phyloP scores from a whole-genome alignment of 2,113 vertebrate species.

The Cephalopterus ornatus region DNA sequence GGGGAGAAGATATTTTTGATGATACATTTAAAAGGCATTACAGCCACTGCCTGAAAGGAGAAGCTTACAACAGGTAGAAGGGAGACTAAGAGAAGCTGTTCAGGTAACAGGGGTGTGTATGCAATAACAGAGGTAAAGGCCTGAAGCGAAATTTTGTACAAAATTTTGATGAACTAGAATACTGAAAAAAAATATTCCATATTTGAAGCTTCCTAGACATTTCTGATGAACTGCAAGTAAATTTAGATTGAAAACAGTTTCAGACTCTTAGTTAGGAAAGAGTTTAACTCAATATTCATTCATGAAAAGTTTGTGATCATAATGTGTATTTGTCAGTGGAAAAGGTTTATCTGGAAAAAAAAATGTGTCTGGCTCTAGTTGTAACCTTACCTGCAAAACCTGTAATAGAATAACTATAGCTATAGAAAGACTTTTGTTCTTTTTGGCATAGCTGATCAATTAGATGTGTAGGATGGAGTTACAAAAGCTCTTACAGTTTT shows the following conservation, averaged over 20 bases:
- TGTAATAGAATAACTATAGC: slow-evolving; percentile 41
- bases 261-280: not conserved
- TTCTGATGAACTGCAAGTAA: not conserved
- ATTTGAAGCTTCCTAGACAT: not conserved
- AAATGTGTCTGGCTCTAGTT: not conserved
- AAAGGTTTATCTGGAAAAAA: slow-evolving; percentile 42
- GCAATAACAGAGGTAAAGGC: not conserved
- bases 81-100: not conserved
- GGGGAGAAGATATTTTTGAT: not conserved
- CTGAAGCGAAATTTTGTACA: not conserved
- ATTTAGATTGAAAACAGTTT: not conserved
- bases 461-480: slow-evolving; percentile 52
- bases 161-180: not conserved
- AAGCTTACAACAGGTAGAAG: not conserved
- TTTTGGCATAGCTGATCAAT: slow-evolving; percentile 44
- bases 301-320: slow-evolving; percentile 6
- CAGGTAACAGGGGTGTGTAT: not conserved
- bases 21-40: not conserved
- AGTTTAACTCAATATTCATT: not conserved
- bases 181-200: not conserved
- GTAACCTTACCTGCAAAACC: slow-evolving; percentile 57
- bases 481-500: slow-evolving; percentile 52
- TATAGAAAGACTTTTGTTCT: slow-evolving; percentile 56
- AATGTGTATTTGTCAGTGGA: not conserved
- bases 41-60: not conserved